Base-by-base conservation (phyloP, 2,888 invertebrate genomes). In the Cremastinae sp. region DNA sequence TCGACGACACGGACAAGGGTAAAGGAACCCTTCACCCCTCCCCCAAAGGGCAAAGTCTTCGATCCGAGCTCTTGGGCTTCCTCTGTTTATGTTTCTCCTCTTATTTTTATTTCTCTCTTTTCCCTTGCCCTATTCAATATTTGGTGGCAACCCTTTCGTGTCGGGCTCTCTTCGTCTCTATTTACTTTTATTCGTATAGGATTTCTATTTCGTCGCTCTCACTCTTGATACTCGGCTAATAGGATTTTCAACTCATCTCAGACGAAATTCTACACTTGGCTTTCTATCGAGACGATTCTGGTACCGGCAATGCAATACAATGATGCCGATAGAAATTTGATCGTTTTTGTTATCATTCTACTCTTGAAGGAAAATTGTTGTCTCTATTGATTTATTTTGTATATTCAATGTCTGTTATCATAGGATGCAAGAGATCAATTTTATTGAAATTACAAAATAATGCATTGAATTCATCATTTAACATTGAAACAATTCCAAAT, bases 1-100 rank as follows among this genome's bases (percentile, higher is more conserved):
- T 68, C 64, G 65, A 37, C 70, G 69, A 80, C 79, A 80, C 79
- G 79, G 78, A 70, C 75, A 76, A 71, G 73, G 68, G 73, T 51
- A 62, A 69, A 56, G 56, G 53, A 43, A 39, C 51, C 41, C 51
- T 37, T 14, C 28, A 12, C 8, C 59, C 18, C 43, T 39, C 70
- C 66, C 69, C 73, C 80, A 76, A 80, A 78, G 74, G 18, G 45
- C 71, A 68, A 59, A 76, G 62, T 75, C 72, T 73, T 70, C 53
- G 64, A 47, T 51, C 53, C 64, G 14, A 45, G 20, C 49, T 22
- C 37, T 43, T 8, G 10, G 41, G 37, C 37, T 59, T 49, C 64
- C 56, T 49, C 41, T 59, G 62, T 70, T 55, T n/a, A 5, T 28
- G 28, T 28, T 28, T 28, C n/a, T n/a, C n/a, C n/a, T n/a, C 28